A percentile compares a stretch with the other conserved stretches of the same genome.
phyloP scores from a whole-genome alignment of 2,113 vertebrate genomes.

The Lates calcarifer region DNA sequence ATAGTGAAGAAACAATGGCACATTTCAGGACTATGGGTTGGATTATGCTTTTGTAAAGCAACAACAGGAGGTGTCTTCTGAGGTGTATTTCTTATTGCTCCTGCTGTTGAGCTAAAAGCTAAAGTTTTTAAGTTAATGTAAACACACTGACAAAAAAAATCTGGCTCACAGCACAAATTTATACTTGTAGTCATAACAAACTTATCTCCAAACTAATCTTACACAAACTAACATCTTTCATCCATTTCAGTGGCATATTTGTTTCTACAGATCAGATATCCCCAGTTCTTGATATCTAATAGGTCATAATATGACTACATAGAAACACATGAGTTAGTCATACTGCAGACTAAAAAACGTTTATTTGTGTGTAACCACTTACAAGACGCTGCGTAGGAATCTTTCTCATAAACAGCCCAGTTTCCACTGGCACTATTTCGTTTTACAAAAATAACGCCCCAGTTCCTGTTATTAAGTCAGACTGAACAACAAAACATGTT shows the following conservation, averaged over 20 bases:
- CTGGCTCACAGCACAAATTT: too few relatives aligned
- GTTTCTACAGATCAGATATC: neutral
- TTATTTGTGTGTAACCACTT: neutral
- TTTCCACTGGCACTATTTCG: too few relatives aligned
- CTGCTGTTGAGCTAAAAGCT: too few relatives aligned
- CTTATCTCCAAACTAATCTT: neutral
- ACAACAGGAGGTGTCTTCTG: too few relatives aligned
- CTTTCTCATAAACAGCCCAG: neutral
- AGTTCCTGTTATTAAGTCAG: too few relatives aligned
- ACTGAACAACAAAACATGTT: neutral
- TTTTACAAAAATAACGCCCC: neutral
- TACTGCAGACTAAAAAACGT: too few relatives aligned
- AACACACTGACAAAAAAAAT: too few relatives aligned
- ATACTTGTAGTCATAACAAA: too few relatives aligned
- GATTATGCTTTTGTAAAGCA: too few relatives aligned
- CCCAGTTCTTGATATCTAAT: neutral
- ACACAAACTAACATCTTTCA: neutral
- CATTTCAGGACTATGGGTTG: neutral
- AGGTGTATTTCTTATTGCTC: too few relatives aligned
- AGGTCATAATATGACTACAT: neutral
- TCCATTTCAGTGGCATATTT: neutral
- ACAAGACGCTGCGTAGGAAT: neutral
- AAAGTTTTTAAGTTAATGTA: too few relatives aligned
- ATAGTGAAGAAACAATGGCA: neutral
- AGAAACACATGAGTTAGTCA: neutral